Evolutionary conservation across 2,113 vertebrate species (phyloP).

Genomic region (Cyrtonyx montezumae): DNA sequence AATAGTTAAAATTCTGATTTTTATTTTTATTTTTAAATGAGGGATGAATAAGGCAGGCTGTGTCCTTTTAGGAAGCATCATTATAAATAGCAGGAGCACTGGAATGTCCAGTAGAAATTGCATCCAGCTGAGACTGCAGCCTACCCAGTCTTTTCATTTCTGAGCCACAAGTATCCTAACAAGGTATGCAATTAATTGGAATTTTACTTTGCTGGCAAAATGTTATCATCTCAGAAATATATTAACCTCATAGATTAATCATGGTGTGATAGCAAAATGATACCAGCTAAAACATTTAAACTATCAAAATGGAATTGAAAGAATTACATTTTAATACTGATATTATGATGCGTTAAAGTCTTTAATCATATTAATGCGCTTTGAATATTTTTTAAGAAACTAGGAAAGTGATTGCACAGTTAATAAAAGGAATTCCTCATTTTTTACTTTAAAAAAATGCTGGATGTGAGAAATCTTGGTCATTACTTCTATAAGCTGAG

Average conservation of each 20-base stretch:
- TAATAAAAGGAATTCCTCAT: not conserved
- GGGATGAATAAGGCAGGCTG: not conserved
- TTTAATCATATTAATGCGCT: not conserved
- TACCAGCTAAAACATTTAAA: not conserved
- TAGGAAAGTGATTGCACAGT: not conserved
- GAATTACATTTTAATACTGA: not conserved
- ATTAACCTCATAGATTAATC: not conserved
- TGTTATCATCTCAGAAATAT: not conserved
- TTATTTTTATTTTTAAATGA: not conserved
- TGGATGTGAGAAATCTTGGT: not conserved
- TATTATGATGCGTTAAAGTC: not conserved
- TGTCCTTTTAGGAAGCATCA: not conserved
- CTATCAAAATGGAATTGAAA: not conserved
- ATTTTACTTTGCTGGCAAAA: not conserved
- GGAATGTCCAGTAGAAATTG: constrained; percentile 20
- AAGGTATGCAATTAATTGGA: constrained; percentile 9
- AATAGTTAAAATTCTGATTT: not conserved
- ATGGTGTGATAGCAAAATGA: not conserved
- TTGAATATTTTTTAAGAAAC: not conserved
- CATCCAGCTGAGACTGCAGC: constrained; percentile 24
- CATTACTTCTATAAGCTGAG: not conserved
- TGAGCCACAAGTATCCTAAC: not conserved
- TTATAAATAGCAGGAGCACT: not conserved
- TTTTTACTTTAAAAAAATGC: not conserved
- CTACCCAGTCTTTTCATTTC: not conserved